These are phyloP conservation scores for Eira barbara DNA, from an alignment of 2,113 vertebrate genomes.

Conservation along the genomic window DNA sequence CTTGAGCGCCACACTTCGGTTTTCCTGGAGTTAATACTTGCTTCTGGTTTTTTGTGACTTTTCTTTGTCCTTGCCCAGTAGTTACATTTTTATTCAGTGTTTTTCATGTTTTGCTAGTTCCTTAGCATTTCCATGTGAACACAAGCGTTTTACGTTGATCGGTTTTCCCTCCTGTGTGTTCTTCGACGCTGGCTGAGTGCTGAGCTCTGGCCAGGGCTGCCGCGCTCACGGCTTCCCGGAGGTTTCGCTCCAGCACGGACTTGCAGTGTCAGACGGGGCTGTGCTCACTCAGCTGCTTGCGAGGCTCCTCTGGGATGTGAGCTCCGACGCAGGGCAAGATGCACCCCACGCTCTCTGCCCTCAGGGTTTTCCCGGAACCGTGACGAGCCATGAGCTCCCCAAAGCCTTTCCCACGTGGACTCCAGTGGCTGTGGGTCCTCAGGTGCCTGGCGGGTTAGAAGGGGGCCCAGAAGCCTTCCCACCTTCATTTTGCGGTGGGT, in stretches of 20 bases:
- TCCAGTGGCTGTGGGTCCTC: not conserved
- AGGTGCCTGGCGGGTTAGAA: not conserved
- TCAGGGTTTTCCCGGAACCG: not conserved
- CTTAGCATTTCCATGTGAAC: not conserved
- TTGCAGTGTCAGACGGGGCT: rapidly evolving
- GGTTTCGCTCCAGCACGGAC: not conserved
- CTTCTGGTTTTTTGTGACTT: not conserved
- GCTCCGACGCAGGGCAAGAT: not conserved
- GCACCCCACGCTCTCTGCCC: not conserved
- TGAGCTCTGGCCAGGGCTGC: not conserved
- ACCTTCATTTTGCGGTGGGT: no score
- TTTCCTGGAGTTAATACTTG: not conserved
- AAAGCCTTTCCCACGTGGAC: rapidly evolving
- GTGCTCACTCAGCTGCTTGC: not conserved
- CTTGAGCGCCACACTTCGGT: not conserved
- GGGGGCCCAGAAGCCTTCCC: not conserved
- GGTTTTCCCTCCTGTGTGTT: not conserved
- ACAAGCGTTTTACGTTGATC: no score
- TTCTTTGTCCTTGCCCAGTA: not conserved
- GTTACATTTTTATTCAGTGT: not conserved
- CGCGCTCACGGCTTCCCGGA: no score
- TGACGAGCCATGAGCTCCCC: not conserved
- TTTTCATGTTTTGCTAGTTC: not conserved
- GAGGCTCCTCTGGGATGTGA: not conserved
- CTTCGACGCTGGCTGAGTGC: not conserved